These are phyloP conservation scores for Pristis pectinata DNA, from an alignment of 2,797 vertebrate genomes.

Conservation along the genomic window DNA sequence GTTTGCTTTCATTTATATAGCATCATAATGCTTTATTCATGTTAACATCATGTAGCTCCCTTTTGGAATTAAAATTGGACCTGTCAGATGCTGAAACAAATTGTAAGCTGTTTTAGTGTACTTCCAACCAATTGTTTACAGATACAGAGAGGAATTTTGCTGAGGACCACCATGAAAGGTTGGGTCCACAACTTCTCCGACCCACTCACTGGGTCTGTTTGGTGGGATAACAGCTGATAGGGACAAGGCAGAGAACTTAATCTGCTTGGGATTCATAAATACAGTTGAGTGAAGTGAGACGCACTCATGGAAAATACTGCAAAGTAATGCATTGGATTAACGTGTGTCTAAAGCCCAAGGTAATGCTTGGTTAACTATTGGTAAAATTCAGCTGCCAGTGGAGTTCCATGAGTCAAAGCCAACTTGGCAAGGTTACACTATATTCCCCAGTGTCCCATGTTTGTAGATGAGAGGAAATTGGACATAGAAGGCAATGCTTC, in stretches of 20 bases:
- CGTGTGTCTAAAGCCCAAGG: too few species aligned
- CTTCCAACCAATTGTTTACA: background rate
- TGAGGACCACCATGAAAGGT: background rate
- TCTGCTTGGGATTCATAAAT: background rate
- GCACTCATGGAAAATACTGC: background rate
- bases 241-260: background rate
- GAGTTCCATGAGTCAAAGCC: too few species aligned
- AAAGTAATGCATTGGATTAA: background rate
- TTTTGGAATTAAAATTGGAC: background rate
- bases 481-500: too few species aligned
- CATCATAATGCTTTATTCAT: too few species aligned
- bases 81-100: background rate
- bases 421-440: too few species aligned
- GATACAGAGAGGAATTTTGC: background rate
- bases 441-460: too few species aligned
- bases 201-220: background rate
- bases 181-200: background rate
- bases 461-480: too few species aligned
- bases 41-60: too few species aligned
- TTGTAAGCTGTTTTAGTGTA: background rate
- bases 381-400: too few species aligned
- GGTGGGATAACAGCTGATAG: background rate
- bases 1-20: too few species aligned
- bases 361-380: too few species aligned
- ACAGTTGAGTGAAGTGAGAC: background rate